A percentile compares a stretch with the other conserved stretches of the same genome.
Evolutionary conservation across 1,140 invertebrate genomes (phyloP).

Genomic region (Leptinotarsa lineolata): DNA sequence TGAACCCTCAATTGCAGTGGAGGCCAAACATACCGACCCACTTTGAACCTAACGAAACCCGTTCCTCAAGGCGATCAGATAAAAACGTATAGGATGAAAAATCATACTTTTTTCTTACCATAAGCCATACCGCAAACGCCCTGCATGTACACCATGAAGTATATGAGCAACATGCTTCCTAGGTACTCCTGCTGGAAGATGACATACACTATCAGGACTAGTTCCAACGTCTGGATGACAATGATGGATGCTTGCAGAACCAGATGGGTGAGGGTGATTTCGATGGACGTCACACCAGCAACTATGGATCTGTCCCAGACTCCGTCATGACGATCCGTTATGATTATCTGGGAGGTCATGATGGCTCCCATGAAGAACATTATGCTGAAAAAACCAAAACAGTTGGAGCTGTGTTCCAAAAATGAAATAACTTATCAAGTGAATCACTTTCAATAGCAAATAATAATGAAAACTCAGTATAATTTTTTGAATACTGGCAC

Average conservation of each 20-base stretch:
- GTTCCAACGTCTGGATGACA: conserved; percentile 60
- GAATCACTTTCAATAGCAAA: neutral
- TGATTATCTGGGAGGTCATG: conserved; percentile 78
- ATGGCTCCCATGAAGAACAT: conserved; percentile 79
- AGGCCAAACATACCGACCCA: too few species aligned
- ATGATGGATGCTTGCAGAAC: conserved; percentile 75
- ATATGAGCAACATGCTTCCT: conserved; percentile 54
- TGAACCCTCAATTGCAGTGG: too few species aligned
- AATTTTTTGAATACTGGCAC: neutral
- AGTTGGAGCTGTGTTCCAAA: conserved; percentile 17
- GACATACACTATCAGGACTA: conserved; percentile 61
- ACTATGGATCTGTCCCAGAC: conserved; percentile 77
- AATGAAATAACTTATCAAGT: neutral
- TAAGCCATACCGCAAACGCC: conserved; percentile 62
- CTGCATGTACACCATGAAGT: conserved; percentile 49
- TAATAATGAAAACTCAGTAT: neutral
- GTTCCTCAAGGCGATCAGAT: too few species aligned
- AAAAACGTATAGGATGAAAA: too few species aligned
- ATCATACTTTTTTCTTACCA: conserved; percentile 41
- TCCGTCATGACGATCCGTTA: conserved; percentile 80
- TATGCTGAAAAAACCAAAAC: conserved; percentile 60
- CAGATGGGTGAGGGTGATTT: conserved; percentile 74
- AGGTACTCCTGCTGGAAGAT: conserved; percentile 56
- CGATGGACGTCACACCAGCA: conserved; percentile 65
- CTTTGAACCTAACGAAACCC: too few species aligned